Evolutionary conservation across 2,797 vertebrate genomes (phyloP).

Genomic region (Girardinus metallicus): DNA sequence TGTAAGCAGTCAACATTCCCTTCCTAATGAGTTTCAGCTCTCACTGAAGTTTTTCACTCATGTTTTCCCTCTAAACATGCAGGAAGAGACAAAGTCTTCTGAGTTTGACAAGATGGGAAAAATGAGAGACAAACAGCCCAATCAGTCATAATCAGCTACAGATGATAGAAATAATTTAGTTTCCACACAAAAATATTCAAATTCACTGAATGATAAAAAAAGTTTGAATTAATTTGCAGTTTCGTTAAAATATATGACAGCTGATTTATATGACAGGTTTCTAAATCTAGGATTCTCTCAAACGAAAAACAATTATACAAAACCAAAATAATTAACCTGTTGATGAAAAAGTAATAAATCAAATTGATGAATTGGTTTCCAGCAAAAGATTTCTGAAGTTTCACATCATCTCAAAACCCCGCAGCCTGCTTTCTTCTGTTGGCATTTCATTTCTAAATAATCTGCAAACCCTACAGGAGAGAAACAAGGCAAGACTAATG

Average conservation of each 20-base stretch:
- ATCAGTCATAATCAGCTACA: conserved; percentile 29
- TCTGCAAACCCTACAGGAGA: conserved; percentile 36
- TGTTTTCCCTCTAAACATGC: not conserved
- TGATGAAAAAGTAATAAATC: conserved; percentile 20
- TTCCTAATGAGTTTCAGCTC: conserved; percentile 1
- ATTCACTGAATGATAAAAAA: conserved; percentile 10
- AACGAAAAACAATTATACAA: conserved; percentile 17
- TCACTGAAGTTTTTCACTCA: not conserved
- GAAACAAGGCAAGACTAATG: conserved; percentile 37
- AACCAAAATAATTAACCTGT: conserved; percentile 26
- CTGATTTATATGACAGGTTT: not conserved
- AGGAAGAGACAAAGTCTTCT: not conserved
- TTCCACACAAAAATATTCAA: conserved; percentile 6
- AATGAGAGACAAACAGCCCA: not conserved
- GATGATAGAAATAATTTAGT: conserved; percentile 4
- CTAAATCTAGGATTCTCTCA: not conserved
- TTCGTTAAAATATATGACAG: not conserved
- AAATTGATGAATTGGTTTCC: conserved; percentile 13
- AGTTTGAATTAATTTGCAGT: not conserved
- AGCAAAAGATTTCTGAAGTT: conserved; percentile 18
- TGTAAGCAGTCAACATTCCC: not conserved
- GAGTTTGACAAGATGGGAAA: not conserved
- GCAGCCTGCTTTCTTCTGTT: conserved; percentile 23
- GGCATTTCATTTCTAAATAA: conserved; percentile 42
- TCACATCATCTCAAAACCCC: conserved; percentile 8